Percentiles rank a stretch among this genome's conserved stretches.
phyloP scores from a whole-genome alignment of 1,140 invertebrate species.

The Neotoxoptera formosana region DNA sequence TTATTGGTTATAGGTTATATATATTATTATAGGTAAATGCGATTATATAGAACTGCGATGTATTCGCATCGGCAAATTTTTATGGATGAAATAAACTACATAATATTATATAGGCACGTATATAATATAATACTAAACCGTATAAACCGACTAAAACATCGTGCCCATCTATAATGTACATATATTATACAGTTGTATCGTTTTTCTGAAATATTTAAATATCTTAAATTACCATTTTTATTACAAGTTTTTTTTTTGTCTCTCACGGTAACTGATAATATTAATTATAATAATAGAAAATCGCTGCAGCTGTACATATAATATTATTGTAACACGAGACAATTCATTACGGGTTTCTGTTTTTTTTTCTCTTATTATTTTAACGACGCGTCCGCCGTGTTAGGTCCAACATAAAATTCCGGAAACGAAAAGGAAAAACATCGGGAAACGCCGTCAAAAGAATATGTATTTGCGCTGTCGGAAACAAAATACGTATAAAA shows the following conservation, averaged over 20 bases:
- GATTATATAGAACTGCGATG: no score
- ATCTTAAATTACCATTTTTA: not conserved
- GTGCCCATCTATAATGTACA: no score
- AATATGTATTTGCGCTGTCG: not conserved
- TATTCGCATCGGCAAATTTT: not conserved
- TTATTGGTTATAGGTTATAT: no score
- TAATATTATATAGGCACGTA: no score
- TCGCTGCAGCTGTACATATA: not conserved
- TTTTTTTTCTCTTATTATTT: not conserved
- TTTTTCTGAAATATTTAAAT: not conserved
- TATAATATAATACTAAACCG: not conserved
- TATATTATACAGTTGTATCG: not conserved
- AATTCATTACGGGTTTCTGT: not conserved
- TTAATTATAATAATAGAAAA: not conserved
- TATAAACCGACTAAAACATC: not conserved
- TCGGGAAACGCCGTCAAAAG: constrained; percentile 3
- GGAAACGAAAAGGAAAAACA: not conserved
- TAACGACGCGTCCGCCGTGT: not conserved
- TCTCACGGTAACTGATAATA: not conserved
- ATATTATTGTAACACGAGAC: no score
- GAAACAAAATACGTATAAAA: not conserved
- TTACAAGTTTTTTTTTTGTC: no score
- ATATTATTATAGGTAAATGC: no score
- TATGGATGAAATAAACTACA: not conserved
- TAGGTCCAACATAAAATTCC: not conserved